These are phyloP conservation scores for Formica selysi DNA, from an alignment of 1,140 invertebrate species.

Conservation along the genomic window DNA sequence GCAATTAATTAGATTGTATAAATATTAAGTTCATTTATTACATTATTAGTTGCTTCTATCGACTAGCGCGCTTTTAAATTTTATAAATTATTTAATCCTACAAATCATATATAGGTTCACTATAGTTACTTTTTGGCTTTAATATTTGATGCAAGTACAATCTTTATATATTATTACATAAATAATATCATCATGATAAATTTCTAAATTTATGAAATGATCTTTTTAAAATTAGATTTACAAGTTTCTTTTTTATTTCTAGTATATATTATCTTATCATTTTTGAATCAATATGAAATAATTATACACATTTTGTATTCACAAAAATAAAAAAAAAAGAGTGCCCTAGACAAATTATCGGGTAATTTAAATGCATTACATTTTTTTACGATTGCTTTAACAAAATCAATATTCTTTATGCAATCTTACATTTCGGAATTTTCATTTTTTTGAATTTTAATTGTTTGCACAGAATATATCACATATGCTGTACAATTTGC, in stretches of 20 bases:
- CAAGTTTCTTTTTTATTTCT: neutral
- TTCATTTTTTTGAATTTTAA: constrained; percentile 24
- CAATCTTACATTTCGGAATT: constrained; percentile 13
- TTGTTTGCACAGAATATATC: constrained; percentile 1
- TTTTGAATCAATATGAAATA: constrained; percentile 10
- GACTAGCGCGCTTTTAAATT: too few species aligned
- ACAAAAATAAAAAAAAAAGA: constrained; percentile 8
- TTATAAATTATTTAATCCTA: too few species aligned
- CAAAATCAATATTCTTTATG: constrained; percentile 5
- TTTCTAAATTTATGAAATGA: neutral
- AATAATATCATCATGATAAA: too few species aligned
- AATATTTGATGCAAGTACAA: too few species aligned
- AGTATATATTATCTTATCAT: neutral
- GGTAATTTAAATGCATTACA: constrained; percentile 8
- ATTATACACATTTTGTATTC: neutral
- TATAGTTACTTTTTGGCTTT: too few species aligned
- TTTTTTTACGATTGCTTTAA: constrained; percentile 30
- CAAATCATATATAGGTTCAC: too few species aligned
- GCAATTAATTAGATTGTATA: too few species aligned
- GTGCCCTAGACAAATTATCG: constrained; percentile 50
- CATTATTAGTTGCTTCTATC: too few species aligned
- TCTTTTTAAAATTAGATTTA: neutral
- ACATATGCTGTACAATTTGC: neutral
- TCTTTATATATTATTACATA: too few species aligned
- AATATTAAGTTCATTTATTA: too few species aligned